Conservation (phyloP, 2,113 vertebrate species). For the Daphoenositta chrysoptera region DNA sequence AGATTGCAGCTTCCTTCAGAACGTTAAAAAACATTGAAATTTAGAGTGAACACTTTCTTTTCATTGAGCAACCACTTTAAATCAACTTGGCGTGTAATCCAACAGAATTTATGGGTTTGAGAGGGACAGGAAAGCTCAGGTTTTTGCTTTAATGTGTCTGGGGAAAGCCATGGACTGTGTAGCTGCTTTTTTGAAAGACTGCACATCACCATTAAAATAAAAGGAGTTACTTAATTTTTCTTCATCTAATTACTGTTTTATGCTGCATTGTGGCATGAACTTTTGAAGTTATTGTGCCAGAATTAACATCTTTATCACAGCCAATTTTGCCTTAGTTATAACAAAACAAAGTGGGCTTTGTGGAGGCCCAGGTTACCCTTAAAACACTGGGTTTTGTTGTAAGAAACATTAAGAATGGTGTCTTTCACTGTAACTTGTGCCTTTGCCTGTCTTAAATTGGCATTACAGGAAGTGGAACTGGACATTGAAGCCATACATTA, state of each 20-base stretch:
- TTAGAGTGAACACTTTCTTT: conserved; percentile 16
- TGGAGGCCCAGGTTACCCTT: neutral
- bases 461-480: neutral
- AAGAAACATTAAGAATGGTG: neutral
- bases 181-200: neutral
- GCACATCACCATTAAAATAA: neutral
- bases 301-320: neutral
- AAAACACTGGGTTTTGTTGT: neutral
- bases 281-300: neutral
- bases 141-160: conserved; percentile 33
- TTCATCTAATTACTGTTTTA: neutral
- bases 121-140: neutral
- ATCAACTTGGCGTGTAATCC: conserved; percentile 19
- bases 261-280: neutral
- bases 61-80: conserved; percentile 46
- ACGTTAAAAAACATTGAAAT: conserved; percentile 37
- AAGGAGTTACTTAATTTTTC: neutral
- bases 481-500: neutral
- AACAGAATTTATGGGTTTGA: conserved; percentile 33
- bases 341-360: neutral
- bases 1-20: conserved; percentile 17
- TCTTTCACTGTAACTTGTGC: neutral
- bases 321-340: neutral
- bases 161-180: neutral
- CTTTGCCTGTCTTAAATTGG: neutral